Evolutionary conservation across 2,797 vertebrate species (phyloP), one percentile per base, ranked within the genome.

Genomic region (Ciconia nigra): DNA sequence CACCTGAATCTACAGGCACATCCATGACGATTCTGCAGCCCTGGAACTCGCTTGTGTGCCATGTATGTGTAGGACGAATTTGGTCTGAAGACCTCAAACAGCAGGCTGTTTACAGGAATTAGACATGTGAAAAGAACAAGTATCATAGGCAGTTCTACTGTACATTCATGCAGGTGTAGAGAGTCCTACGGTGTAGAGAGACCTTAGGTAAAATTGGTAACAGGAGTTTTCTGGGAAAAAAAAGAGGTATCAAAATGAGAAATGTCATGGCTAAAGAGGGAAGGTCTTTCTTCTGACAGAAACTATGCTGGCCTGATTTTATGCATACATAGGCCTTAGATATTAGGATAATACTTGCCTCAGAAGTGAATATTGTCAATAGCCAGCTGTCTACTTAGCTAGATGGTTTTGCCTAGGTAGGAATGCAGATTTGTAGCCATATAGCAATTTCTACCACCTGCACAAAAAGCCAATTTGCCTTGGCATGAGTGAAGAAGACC

Each of bases 401-500:
- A 96, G 84, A 85, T 92, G 69, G 21, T 85, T 95, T 94, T 96
- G 76, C 73, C 58, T 95, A 88, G 47, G 55, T 88, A 88, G 58
- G 81, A 83, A 93, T 61, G 62, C 62, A 83, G 72, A 83, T 35
- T 67, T 93, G 24, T 78, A 93, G 42, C 72, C 74, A 74, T 81
- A 74, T 20, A 87, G 57, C 80, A 87, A 33, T 92, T 96, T 92
- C 58, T 92, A 93, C 37, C 31, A 92, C 61, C 67, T 87, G 54
- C 62, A 87, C 80, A 67, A 91, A 83, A 88, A 73, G 83, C 55
- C 76, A 71, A 5, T 80, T 92, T 77, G 41, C 65, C 54, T 89
- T 87, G 69, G 59, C 65, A 65, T 86, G 83, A 90, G 62, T 85
- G 87, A 92, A 69, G 83, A 94, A 85, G 74, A 71, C 47, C 66